Evolutionary conservation across 2,888 invertebrate species (phyloP).

Genomic region (Teleiodes luculella): DNA sequence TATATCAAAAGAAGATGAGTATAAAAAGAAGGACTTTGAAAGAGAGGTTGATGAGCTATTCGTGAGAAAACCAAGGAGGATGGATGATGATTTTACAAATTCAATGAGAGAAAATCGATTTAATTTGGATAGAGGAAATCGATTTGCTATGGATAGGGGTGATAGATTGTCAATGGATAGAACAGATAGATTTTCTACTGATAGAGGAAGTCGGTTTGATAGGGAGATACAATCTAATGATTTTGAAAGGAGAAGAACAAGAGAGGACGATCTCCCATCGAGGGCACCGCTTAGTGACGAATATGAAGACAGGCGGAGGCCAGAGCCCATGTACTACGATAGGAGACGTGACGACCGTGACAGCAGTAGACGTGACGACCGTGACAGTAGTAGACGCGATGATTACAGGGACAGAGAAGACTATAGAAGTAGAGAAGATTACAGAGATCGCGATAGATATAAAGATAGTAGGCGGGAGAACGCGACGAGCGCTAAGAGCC

Average conservation of each 20-base stretch:
- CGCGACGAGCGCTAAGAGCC: slow-evolving; percentile 51
- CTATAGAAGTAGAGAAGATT: slow-evolving; percentile 30
- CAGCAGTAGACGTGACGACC: slow-evolving; percentile 39
- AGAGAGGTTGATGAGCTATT: slow-evolving; percentile 60
- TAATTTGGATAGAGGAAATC: slow-evolving; percentile 14
- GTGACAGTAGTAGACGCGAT: slow-evolving; percentile 34
- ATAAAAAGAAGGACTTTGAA: slow-evolving; percentile 55
- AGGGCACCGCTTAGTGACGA: slow-evolving; percentile 29
- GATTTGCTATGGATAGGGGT: slow-evolving; percentile 30
- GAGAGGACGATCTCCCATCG: slow-evolving; percentile 20
- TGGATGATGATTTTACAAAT: slow-evolving; percentile 35
- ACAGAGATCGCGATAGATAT: slow-evolving; percentile 30
- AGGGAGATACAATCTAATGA: neutral
- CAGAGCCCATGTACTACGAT: slow-evolving; percentile 36
- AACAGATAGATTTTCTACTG: slow-evolving; percentile 30
- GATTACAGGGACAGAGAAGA: slow-evolving; percentile 36
- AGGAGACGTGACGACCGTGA: slow-evolving; percentile 46
- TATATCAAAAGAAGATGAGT: slow-evolving; percentile 67
- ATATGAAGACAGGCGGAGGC: slow-evolving; percentile 33
- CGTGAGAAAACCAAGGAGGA: slow-evolving; percentile 42
- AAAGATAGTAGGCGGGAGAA: slow-evolving; percentile 37
- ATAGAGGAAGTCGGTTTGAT: slow-evolving; percentile 20
- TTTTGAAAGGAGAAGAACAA: slow-evolving; percentile 38
- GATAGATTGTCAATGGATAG: slow-evolving; percentile 31
- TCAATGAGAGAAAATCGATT: slow-evolving; percentile 19